Conservation (phyloP, 2,797 vertebrate species). For the Urocyon cinereoargenteus region DNA sequence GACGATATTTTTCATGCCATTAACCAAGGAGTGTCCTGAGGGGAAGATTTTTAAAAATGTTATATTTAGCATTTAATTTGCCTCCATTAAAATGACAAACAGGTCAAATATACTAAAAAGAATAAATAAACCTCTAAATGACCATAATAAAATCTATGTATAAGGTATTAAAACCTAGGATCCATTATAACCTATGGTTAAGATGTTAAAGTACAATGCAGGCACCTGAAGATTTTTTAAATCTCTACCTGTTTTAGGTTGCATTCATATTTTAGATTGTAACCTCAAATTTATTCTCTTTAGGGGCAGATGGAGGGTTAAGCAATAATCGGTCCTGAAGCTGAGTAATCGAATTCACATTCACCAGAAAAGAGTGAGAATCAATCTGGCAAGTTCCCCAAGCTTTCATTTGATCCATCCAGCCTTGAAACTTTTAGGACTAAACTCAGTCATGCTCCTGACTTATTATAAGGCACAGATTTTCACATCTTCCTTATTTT, state of each 20-base stretch:
- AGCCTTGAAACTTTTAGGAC: neutral
- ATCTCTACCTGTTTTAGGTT: neutral
- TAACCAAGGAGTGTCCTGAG: neutral
- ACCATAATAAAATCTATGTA: neutral
- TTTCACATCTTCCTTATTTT: constrained; percentile 47
- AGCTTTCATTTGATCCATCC: neutral
- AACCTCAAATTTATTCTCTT: constrained; percentile 2
- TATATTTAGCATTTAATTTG: constrained; percentile 48
- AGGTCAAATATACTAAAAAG: constrained; percentile 6
- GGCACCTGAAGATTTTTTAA: neutral
- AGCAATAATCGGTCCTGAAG: neutral
- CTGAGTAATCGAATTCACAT: constrained; percentile 15
- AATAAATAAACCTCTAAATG: constrained; percentile 9
- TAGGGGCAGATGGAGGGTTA: neutral
- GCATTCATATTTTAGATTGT: neutral
- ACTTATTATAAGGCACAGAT: neutral
- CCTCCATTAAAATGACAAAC: constrained; percentile 33
- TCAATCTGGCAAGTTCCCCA: neutral
- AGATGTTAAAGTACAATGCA: neutral
- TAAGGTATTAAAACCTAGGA: neutral
- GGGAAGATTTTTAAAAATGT: neutral
- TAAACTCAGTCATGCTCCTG: neutral
- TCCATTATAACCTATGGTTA: neutral
- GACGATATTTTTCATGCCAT: neutral
- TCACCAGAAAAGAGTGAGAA: constrained; percentile 25